Conservation (phyloP, 2,113 vertebrate genomes). For the human region GRCh38 chr1:240696501-240697000, state of each 20-base stretch:
- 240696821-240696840: neutral
- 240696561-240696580: neutral
- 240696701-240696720: neutral
- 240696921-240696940: too few species aligned
- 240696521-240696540: neutral
- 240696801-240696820: neutral
- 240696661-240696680: neutral
- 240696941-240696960: too few species aligned
- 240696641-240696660: neutral
- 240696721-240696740: neutral
- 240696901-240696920: neutral
- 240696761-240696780: neutral
- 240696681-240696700: neutral
- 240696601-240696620: neutral
- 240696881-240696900: neutral
- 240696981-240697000: too few species aligned
- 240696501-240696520: neutral
- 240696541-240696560: neutral
- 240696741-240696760: neutral
- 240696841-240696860: neutral
- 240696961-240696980: too few species aligned
- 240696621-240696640: neutral
- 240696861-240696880: neutral
- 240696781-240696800: neutral
- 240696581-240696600: neutral